phyloP scores from a whole-genome alignment of 2,888 invertebrate species.

The Acronicta leporina region DNA sequence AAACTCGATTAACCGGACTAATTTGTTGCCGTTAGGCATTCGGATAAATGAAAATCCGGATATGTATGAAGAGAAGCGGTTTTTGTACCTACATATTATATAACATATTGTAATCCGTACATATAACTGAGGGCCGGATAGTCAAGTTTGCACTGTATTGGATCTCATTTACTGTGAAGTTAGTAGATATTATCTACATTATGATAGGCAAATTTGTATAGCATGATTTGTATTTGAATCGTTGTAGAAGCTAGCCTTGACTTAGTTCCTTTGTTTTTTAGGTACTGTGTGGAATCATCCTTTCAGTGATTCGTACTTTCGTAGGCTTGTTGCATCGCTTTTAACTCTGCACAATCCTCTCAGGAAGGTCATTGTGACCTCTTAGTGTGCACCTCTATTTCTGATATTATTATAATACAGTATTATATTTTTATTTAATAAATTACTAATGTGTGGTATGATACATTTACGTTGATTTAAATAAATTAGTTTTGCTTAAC shows the following conservation, averaged over 20 bases:
- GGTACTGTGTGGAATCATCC: neutral
- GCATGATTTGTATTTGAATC: too few species aligned
- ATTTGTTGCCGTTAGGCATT: too few species aligned
- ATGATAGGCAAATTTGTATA: too few species aligned
- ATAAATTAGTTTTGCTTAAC: slow-evolving; percentile 51
- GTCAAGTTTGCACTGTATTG: too few species aligned
- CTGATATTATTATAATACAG: slow-evolving; percentile 59
- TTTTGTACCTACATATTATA: too few species aligned
- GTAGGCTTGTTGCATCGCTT: slow-evolving; percentile 17
- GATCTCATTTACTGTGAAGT: too few species aligned
- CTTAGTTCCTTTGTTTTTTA: neutral
- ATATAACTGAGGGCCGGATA: too few species aligned
- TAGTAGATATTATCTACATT: too few species aligned
- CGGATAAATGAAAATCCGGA: too few species aligned
- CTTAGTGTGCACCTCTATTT: slow-evolving; percentile 43
- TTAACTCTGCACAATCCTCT: slow-evolving; percentile 32
- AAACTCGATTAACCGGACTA: too few species aligned
- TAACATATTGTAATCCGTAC: too few species aligned
- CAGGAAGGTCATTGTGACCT: slow-evolving; percentile 21
- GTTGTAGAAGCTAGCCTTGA: neutral
- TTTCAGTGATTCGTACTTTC: slow-evolving; percentile 28
- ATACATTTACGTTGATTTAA: slow-evolving; percentile 57
- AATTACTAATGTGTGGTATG: slow-evolving; percentile 55
- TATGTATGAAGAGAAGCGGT: too few species aligned
- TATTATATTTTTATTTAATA: slow-evolving; percentile 52